These are phyloP conservation scores for Epinephelus malabaricus DNA, from an alignment of 2,797 vertebrate genomes.

Conservation along the genomic window DNA sequence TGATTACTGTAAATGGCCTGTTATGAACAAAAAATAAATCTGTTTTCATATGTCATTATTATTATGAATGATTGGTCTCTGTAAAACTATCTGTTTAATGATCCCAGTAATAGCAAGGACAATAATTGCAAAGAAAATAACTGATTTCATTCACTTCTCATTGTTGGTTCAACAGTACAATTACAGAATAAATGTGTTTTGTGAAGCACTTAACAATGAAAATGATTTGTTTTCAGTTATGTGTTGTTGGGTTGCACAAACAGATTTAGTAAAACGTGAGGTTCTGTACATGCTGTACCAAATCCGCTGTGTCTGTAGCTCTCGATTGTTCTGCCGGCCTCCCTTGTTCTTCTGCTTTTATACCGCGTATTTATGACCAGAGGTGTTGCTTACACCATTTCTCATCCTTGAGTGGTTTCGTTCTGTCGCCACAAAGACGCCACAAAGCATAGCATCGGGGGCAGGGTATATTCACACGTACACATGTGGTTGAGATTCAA, in stretches of 20 bases:
- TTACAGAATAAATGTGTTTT: not conserved
- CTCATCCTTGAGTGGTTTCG: constrained; percentile 25
- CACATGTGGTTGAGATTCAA: not conserved
- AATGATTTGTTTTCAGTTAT: no score
- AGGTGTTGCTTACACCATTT: not conserved
- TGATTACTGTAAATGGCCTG: not conserved
- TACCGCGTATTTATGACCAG: constrained; percentile 45
- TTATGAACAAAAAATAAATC: not conserved
- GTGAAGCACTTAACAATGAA: not conserved
- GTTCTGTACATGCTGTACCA: not conserved
- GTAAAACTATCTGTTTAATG: not conserved
- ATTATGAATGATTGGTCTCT: not conserved
- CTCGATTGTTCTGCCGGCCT: not conserved
- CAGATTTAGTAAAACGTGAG: not conserved
- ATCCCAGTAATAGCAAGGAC: not conserved
- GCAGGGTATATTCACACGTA: not conserved
- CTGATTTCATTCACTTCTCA: not conserved
- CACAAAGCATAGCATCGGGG: not conserved
- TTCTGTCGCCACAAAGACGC: not conserved
- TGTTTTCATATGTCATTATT: constrained; percentile 18
- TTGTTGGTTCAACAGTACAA: not conserved
- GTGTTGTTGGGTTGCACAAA: not conserved
- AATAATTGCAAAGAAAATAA: constrained; percentile 22
- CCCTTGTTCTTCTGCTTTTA: constrained; percentile 47
- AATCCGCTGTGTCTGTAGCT: not conserved